These are phyloP conservation scores for Falco peregrinus DNA, from an alignment of 2,797 vertebrate genomes.

Conservation along the genomic window DNA sequence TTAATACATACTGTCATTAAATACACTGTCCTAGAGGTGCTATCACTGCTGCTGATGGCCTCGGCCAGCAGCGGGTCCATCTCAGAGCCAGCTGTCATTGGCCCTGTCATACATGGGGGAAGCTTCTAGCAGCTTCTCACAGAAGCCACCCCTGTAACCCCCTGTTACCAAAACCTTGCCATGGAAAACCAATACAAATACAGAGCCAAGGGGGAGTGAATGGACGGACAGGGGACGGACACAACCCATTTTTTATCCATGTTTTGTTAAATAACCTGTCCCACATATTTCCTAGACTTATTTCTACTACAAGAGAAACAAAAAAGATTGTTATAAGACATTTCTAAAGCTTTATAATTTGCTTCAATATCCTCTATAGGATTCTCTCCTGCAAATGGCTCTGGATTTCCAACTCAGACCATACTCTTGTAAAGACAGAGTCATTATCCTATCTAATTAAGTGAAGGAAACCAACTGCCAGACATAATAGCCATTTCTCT, in stretches of 20 bases:
- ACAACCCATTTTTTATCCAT: background rate
- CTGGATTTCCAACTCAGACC: background rate
- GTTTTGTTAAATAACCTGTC: background rate
- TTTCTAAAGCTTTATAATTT: background rate
- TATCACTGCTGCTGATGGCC: background rate
- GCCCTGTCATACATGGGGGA: accelerated
- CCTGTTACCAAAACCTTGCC: background rate
- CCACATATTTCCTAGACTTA: background rate
- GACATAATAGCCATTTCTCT: background rate
- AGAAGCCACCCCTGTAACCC: background rate
- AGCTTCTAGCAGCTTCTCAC: background rate
- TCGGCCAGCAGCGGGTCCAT: background rate
- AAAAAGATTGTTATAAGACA: background rate
- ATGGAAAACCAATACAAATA: background rate
- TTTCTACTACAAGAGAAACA: background rate
- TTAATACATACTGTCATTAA: no score
- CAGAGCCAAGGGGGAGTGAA: background rate
- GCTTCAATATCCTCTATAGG: background rate
- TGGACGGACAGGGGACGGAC: no score
- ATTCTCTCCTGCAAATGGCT: background rate
- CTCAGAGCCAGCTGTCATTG: background rate
- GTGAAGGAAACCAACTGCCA: background rate
- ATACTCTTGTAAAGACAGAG: background rate
- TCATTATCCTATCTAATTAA: background rate
- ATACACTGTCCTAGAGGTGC: background rate